Percentiles rank a stretch among this genome's conserved stretches.
Conservation (phyloP, 2,113 vertebrate species). For the Fulmarus glacialis region DNA sequence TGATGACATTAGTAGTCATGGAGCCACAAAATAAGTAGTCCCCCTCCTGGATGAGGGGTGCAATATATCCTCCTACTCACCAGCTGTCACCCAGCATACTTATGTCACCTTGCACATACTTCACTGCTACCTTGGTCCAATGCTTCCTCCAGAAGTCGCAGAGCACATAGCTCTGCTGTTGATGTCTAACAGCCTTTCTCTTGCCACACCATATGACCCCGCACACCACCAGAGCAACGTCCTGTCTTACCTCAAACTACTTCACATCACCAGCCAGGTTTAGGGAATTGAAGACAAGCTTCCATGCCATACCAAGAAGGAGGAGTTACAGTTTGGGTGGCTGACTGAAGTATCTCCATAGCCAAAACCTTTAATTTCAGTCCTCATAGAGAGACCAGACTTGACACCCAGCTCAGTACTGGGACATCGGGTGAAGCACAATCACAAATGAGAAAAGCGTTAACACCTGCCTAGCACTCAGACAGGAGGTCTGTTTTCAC, state of each 20-base stretch:
- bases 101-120: background rate
- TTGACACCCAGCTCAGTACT: background rate
- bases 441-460: background rate
- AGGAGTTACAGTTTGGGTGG: background rate
- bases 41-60: background rate
- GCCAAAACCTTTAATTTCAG: background rate
- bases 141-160: background rate
- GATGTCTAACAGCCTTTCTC: background rate
- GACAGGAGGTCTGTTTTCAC: background rate
- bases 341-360: background rate
- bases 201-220: background rate
- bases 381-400: background rate
- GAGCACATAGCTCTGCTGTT: background rate
- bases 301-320: background rate
- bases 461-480: background rate
- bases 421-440: background rate
- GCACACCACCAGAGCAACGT: background rate
- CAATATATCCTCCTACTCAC: background rate
- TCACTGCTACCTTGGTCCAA: background rate
- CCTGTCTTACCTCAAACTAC: background rate
- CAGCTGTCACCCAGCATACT: background rate
- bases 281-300: background rate
- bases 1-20: background rate
- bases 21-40: background rate
- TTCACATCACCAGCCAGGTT: background rate